Conservation (phyloP, 1,140 invertebrate genomes). For the Forficula auricularia region DNA sequence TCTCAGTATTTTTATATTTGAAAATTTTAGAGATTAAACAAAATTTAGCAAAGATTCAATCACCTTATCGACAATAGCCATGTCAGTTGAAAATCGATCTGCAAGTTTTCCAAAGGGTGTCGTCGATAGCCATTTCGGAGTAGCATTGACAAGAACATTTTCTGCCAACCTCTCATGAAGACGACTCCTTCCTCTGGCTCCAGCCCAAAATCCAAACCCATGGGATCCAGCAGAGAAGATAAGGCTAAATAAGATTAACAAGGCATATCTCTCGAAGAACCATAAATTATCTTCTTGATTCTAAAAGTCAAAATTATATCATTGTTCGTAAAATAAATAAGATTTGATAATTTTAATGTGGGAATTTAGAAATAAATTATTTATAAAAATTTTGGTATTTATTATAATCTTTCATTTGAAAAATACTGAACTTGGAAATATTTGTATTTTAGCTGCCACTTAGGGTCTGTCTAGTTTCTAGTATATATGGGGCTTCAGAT, state of each 20-base stretch:
- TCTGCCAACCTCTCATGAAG: constrained; percentile 44
- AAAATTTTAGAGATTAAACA: too few relatives aligned
- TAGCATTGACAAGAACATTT: constrained; percentile 29
- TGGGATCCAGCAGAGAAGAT: constrained; percentile 29
- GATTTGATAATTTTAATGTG: background rate
- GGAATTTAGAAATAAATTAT: constrained; percentile 3
- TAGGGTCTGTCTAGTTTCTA: too few relatives aligned
- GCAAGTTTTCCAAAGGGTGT: constrained; percentile 56
- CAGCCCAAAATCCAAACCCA: constrained; percentile 38
- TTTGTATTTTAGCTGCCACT: too few relatives aligned
- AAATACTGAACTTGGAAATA: too few relatives aligned
- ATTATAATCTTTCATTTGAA: too few relatives aligned
- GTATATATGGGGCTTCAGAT: too few relatives aligned
- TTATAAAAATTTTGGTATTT: constrained; percentile 5
- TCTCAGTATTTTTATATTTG: too few relatives aligned
- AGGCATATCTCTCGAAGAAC: constrained; percentile 37
- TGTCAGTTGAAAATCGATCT: constrained; percentile 56
- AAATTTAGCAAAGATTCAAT: too few relatives aligned
- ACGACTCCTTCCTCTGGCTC: constrained; percentile 37
- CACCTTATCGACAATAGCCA: constrained; percentile 60
- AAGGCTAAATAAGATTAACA: constrained; percentile 35
- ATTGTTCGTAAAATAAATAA: too few relatives aligned
- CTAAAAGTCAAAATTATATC: constrained; percentile 14
- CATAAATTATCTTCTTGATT: constrained; percentile 36
- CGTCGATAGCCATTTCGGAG: constrained; percentile 12